Evolutionary conservation across 2,797 vertebrate species (phyloP), one percentile per base, ranked within the genome.

Genomic region (Mormyrus proboscirostris): DNA sequence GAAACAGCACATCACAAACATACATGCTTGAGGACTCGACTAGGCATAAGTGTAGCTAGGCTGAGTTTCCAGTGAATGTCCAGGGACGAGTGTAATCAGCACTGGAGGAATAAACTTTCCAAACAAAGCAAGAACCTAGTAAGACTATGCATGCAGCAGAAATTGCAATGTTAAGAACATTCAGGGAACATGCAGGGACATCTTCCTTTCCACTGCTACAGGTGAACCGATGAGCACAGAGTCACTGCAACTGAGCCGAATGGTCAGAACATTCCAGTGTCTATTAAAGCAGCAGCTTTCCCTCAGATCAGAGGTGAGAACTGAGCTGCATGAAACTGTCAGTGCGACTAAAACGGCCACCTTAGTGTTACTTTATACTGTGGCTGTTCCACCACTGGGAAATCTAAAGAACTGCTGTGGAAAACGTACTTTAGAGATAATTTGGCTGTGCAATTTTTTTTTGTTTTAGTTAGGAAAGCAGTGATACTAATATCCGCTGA

Each of bases 371-470:
- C 41, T 41, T 82, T 85, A 49, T 50, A 62, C 89, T 49, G 44
- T 82, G 84, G 87, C 57, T 82, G 55, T 62, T 38, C 90, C 65
- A 44, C 29, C n/a, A 59, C 89, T 53, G 29, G 16, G 86, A 84
- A 69, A 86, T 29, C 8, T 41, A 73, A 86, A 88, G 85, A 79
- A 90, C 10, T 76, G 83, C 89, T 79, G n/a, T 89, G 55, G 76
- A 84, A 91, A 38, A 49, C 51, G 44, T 41, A 49, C 76, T 7
- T 73, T 59, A 76, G 14, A 87, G 38, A 55, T 69, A 50, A 89
- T 89, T n/a, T 47, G 14, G 16, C 3, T 79, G n/a, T 51, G 50
- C 59, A 33, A 29, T 41, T 62, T 22, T 22, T 14, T 73, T 82
- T 33, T 6, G 8, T 14, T 69, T 14, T 33, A 82, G 73, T 84